Evolutionary conservation across 2,113 vertebrate genomes (phyloP).

Genomic region (Paramisgurnus dabryanus): DNA sequence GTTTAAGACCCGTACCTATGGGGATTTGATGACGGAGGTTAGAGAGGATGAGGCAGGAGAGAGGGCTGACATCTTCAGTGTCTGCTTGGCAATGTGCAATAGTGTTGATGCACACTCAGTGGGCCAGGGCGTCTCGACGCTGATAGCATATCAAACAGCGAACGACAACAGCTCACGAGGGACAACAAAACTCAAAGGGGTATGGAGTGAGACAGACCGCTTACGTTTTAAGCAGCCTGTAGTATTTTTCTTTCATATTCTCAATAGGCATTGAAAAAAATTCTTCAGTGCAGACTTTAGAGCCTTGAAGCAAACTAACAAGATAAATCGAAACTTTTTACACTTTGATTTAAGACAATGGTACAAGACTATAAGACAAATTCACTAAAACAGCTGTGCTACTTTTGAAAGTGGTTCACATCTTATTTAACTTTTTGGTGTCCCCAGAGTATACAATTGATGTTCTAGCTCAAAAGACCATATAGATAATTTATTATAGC

Average conservation of each 20-base stretch:
- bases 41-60: conserved; percentile 7
- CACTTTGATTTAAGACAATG: no score
- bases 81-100: conserved; percentile 32
- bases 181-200: conserved; percentile 6
- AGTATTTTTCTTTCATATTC: no score
- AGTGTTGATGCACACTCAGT: conserved; percentile 28
- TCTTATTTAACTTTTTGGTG: no score
- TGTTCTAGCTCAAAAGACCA: no score
- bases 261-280: neutral
- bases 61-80: conserved; percentile 26
- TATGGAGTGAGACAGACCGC: neutral
- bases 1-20: conserved; percentile 41
- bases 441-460: no score
- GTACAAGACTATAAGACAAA: no score
- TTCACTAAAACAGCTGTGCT: no score
- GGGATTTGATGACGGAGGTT: conserved; percentile 24
- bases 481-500: no score
- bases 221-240: neutral
- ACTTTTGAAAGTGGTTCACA: no score
- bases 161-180: neutral
- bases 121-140: neutral
- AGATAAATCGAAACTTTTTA: no score
- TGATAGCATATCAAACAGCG: conserved; percentile 14
- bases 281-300: no score
- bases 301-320: no score